A percentile compares a stretch with the other conserved stretches of the same genome.
Conservation (phyloP, 1,140 invertebrate species). For the Zaprionus taronus region DNA sequence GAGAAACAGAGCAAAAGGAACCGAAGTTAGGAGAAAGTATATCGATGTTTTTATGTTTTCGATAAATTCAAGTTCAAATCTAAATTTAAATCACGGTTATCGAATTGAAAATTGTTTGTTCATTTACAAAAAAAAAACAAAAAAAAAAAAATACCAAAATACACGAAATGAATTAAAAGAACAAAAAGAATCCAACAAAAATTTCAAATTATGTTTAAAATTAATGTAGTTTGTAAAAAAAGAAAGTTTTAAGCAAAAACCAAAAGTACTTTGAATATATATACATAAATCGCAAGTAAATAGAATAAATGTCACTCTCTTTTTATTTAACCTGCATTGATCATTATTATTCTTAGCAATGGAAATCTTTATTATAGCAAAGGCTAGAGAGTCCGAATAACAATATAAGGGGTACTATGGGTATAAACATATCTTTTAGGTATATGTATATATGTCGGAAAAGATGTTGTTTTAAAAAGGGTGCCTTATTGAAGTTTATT, state of each 20-base stretch:
- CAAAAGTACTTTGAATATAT: conserved; percentile 77
- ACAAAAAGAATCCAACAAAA: conserved; percentile 58
- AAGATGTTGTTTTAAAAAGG: no score
- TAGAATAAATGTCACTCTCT: conserved; percentile 81
- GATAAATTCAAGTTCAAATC: conserved; percentile 57
- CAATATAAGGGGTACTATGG: not conserved
- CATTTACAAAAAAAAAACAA: conserved; percentile 41
- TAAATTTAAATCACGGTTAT: conserved; percentile 16
- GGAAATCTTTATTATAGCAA: not conserved
- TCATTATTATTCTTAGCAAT: conserved; percentile 15
- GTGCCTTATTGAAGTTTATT: no score
- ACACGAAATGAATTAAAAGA: conserved; percentile 64
- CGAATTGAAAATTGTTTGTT: conserved; percentile 41
- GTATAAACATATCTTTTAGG: no score
- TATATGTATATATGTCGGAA: no score
- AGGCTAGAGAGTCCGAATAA: not conserved
- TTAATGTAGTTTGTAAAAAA: conserved; percentile 78
- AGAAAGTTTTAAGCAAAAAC: conserved; percentile 64
- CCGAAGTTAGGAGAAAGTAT: conserved; percentile 20
- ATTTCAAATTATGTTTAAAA: conserved; percentile 75
- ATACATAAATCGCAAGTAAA: conserved; percentile 82
- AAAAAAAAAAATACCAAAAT: conserved; percentile 45
- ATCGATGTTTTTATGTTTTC: conserved; percentile 38
- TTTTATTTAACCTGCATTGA: conserved; percentile 66
- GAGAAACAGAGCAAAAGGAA: conserved; percentile 18